Evolutionary conservation across 2,888 invertebrate genomes (phyloP).

Genomic region (Netelia fuscicornis): DNA sequence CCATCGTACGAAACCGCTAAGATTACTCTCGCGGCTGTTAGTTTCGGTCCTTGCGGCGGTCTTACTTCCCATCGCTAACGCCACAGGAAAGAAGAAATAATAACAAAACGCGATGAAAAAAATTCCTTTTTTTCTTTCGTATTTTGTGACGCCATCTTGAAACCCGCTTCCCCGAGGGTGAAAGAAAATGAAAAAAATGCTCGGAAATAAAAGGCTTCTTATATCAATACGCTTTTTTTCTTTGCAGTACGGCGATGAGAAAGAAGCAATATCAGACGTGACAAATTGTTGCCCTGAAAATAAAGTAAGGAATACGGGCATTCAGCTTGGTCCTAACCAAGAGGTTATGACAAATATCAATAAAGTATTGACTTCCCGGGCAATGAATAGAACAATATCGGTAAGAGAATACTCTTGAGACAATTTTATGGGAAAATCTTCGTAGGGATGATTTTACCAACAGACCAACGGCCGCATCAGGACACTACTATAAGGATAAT

Average conservation of each 20-base stretch:
- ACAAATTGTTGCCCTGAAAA: background rate
- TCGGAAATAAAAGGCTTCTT: background rate
- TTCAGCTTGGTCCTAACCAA: background rate
- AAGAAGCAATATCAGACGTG: background rate
- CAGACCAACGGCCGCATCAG: too few relatives aligned
- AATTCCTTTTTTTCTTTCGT: background rate
- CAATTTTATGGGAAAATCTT: background rate
- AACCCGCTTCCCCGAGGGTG: background rate
- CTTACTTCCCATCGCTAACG: conserved; percentile 44
- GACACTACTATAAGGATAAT: too few relatives aligned
- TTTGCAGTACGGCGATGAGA: background rate
- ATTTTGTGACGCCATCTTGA: conserved; percentile 1
- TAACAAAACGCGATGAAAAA: background rate
- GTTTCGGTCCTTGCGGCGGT: conserved; percentile 38
- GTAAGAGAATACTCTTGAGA: background rate
- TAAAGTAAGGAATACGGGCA: background rate
- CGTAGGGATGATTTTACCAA: too few relatives aligned
- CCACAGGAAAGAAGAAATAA: background rate
- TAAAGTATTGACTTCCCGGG: background rate
- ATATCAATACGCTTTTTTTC: background rate
- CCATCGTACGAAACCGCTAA: conserved; percentile 50
- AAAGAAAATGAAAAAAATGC: background rate
- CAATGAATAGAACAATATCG: background rate
- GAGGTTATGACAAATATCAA: background rate
- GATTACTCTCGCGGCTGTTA: conserved; percentile 58